Percentiles rank a stretch among this genome's conserved stretches.
These are phyloP conservation scores for Apotomis betuletana DNA, from an alignment of 2,888 invertebrate species.

Conservation along the genomic window DNA sequence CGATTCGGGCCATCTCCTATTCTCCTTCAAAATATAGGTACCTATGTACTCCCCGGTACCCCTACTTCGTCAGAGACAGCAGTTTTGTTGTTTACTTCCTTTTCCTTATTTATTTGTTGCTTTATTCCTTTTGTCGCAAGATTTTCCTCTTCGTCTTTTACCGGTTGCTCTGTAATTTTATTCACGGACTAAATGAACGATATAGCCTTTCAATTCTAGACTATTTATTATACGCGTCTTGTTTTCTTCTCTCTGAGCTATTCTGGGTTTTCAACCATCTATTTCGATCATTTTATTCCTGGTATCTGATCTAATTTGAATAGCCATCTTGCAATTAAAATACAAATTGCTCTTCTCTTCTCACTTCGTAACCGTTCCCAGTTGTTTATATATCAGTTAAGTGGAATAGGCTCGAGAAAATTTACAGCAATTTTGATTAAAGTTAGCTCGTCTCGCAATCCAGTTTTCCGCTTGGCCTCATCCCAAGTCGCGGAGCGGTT, in stretches of 20 bases:
- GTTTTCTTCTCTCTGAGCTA: constrained; percentile 6
- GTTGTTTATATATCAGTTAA: constrained; percentile 25
- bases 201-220: background rate
- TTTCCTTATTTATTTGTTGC: background rate
- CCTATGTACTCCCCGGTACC: background rate
- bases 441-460: constrained; percentile 41
- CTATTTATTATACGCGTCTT: background rate
- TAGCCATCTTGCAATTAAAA: constrained; percentile 5
- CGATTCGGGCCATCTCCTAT: constrained; percentile 53
- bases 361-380: background rate
- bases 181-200: background rate
- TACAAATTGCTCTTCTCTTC: constrained; percentile 5
- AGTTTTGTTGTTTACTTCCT: constrained; percentile 1
- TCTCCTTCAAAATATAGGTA: constrained; percentile 38
- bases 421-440: constrained; percentile 26
- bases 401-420: constrained; percentile 8
- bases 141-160: background rate
- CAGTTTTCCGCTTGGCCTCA: constrained; percentile 64
- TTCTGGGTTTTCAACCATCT: constrained; percentile 20
- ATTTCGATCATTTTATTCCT: constrained; percentile 11
- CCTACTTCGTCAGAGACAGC: constrained; percentile 2
- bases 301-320: constrained; percentile 15
- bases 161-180: background rate
- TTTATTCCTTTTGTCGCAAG: constrained; percentile 6
- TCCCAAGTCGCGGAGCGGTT: constrained; percentile 63